Evolutionary conservation across 2,888 invertebrate species (phyloP), one percentile per base, ranked within the genome.

Genomic region (Abrostola triplasia): DNA sequence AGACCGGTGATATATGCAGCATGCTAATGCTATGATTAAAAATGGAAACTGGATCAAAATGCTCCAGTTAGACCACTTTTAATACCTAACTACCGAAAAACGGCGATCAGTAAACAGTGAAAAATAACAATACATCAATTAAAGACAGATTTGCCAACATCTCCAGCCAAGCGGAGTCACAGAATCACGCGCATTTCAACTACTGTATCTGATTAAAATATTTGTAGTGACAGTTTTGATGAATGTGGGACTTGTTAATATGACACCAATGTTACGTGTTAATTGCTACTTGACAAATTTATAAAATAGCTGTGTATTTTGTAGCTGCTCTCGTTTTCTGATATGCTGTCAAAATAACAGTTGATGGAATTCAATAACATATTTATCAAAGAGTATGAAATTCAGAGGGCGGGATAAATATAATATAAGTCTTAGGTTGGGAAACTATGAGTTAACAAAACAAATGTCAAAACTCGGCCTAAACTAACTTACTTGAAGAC

Each of bases 141-240:
- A 58, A 40, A 62, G 52, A 74, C 52, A 59, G 62, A 49, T 37
- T 42, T 52, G 59, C 40, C 35, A 58, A 71, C 64, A 64, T 58
- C 61, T 51, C n/a, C 48, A 57, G 35, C 61, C 61, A 60, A 60
- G 53, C 68, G 51, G 11, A 13, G 36, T 54, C 47, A 50, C 58
- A 6, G 48, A 58, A 58, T 62, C 72, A 74, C 64, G 75, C 64
- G 67, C 36, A 12, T 13, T 11, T n/a, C 37, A 52, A 40, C 50
- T 11, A 36, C 36, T 24, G 60, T 38, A 70, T 51, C 57, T 24
- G 37, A 63, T 57, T 55, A 57, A 71, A 71, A 71, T 75, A 66
- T 62, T 73, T 73, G 54, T 1, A 56, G 70, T 52, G 70, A 70
- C 66, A 73, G 74, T 64, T 53, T 53, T 56, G 65, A 72, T 61